Conservation (phyloP, 2,797 vertebrate genomes). For the Intellagama lesueurii region DNA sequence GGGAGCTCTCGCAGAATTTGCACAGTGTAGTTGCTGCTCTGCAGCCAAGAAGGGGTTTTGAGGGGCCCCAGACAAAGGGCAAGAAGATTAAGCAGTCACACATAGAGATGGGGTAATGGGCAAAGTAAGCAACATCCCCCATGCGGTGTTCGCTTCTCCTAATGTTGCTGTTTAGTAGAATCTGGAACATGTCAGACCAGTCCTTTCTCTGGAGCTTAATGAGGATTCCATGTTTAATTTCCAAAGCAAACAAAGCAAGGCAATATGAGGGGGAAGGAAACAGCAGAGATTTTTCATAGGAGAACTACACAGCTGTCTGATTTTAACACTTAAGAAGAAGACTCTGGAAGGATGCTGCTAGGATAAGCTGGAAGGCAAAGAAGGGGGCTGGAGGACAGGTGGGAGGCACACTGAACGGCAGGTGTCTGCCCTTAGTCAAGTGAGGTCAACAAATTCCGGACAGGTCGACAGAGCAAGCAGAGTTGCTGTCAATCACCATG, state of each 20-base stretch:
- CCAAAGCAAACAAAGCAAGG: constrained; percentile 79
- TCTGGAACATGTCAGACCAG: constrained; percentile 52
- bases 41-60: neutral
- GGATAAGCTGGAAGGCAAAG: constrained; percentile 45
- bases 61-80: neutral
- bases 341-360: constrained; percentile 44
- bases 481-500: neutral
- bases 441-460: neutral
- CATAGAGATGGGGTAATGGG: neutral
- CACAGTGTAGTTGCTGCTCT: neutral
- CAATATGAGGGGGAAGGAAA: constrained; percentile 86
- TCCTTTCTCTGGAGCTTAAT: constrained; percentile 65
- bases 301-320: constrained; percentile 51
- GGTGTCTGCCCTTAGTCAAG: constrained; percentile 34
- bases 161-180: constrained; percentile 34
- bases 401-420: constrained; percentile 13
- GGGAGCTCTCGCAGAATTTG: too few relatives aligned
- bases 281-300: constrained; percentile 50
- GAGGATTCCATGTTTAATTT: constrained; percentile 74
- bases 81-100: too few relatives aligned
- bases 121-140: neutral
- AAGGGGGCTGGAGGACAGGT: neutral
- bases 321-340: constrained; percentile 39
- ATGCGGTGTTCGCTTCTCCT: neutral
- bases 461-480: neutral